Evolutionary conservation across 2,113 vertebrate species (phyloP).

Genomic region (Spermophilus dauricus): DNA sequence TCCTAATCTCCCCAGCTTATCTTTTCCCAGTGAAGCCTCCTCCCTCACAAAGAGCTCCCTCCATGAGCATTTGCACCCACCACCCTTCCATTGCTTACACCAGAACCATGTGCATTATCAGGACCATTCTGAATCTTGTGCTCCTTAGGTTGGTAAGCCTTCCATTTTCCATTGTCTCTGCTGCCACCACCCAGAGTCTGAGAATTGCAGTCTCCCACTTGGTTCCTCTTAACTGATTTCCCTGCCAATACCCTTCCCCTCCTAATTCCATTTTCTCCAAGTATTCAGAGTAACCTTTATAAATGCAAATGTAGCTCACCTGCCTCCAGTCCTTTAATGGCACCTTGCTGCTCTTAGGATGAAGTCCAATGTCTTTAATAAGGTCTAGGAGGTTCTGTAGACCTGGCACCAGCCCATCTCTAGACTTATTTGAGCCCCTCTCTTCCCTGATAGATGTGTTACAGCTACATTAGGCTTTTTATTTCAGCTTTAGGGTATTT

Average conservation of each 20-base stretch:
- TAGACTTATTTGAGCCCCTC: background rate
- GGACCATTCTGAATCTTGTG: background rate
- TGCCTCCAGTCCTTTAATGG: background rate
- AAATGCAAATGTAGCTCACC: background rate
- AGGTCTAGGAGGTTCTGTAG: background rate
- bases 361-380: background rate
- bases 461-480: background rate
- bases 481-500: background rate
- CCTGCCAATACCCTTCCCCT: background rate
- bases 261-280: background rate
- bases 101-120: background rate
- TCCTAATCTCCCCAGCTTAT: background rate
- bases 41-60: background rate
- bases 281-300: slow-evolving; percentile 10
- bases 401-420: background rate
- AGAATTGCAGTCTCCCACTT: background rate
- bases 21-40: background rate
- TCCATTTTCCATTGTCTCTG: background rate
- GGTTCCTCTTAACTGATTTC: background rate
- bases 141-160: background rate
- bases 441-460: background rate
- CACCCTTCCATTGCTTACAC: background rate
- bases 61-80: too few species aligned
- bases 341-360: background rate
- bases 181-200: background rate